phyloP scores from a whole-genome alignment of 2,888 invertebrate species.

The Cryptophagus acutangulus region DNA sequence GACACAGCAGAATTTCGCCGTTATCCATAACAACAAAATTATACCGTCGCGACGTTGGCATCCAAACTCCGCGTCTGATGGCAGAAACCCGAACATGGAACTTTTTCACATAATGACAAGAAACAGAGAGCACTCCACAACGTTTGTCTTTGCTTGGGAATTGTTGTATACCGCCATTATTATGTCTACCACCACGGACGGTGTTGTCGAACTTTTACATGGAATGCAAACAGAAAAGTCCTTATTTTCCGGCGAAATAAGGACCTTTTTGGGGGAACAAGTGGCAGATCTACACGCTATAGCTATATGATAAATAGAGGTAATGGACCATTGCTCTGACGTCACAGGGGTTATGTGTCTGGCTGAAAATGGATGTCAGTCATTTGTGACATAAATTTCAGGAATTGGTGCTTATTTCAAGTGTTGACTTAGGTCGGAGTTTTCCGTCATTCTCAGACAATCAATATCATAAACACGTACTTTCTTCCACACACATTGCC shows the following conservation, averaged over 20 bases:
- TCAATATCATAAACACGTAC: too few relatives aligned
- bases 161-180: conserved; percentile 21
- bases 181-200: conserved; percentile 14
- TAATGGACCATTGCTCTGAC: conserved; percentile 18
- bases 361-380: conserved; percentile 24
- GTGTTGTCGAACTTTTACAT: conserved; percentile 13
- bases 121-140: too few relatives aligned
- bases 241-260: background rate
- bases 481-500: too few relatives aligned
- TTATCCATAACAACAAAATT: too few relatives aligned
- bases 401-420: conserved; percentile 15
- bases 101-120: too few relatives aligned
- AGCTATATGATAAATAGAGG: conserved; percentile 14
- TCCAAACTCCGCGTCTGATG: too few relatives aligned
- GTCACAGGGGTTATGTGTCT: conserved; percentile 20
- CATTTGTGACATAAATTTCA: conserved; percentile 27
- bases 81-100: too few relatives aligned
- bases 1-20: too few relatives aligned
- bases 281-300: too few relatives aligned
- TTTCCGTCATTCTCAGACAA: conserved; percentile 19
- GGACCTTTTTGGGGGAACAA: background rate
- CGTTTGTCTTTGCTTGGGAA: too few relatives aligned
- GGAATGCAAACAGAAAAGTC: conserved; percentile 1
- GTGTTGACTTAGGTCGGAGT: conserved; percentile 21
- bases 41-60: conserved; percentile 2